phyloP scores from a whole-genome alignment of 2,113 vertebrate species.

The Microtus ochrogaster region DNA sequence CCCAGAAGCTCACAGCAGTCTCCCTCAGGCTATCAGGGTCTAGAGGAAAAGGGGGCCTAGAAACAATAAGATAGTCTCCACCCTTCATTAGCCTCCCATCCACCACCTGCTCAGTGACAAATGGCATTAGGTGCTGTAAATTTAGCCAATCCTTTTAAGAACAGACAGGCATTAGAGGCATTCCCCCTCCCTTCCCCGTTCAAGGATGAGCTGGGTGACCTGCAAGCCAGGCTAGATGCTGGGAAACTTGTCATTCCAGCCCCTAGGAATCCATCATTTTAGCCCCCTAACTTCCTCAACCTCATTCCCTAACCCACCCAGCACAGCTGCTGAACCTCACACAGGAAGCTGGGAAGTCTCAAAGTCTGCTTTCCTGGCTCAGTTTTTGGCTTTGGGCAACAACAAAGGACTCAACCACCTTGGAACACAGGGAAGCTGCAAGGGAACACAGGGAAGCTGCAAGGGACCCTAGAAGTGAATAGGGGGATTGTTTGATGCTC shows the following conservation, averaged over 20 bases:
- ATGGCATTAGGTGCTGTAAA: conserved; percentile 67
- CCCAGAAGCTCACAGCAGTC: background rate
- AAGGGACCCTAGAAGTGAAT: background rate
- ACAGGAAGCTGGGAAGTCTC: background rate
- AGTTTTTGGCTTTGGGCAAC: background rate
- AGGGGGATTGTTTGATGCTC: background rate
- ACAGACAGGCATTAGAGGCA: conserved; percentile 60
- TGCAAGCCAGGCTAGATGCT: conserved; percentile 12
- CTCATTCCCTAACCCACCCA: background rate
- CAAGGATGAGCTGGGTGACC: conserved; percentile 9
- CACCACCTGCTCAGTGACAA: conserved; percentile 14
- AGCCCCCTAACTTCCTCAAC: background rate
- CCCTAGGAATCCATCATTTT: background rate
- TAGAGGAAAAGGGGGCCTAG: background rate
- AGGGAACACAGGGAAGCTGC: background rate
- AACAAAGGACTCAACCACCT: background rate
- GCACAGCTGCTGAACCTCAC: background rate
- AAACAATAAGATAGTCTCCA: background rate
- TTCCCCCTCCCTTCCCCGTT: background rate
- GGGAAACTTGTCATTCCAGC: background rate
- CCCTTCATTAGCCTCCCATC: background rate
- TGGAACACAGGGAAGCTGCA: background rate
- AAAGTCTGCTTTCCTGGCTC: background rate
- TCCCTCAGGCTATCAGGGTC: background rate
- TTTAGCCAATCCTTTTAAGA: conserved; percentile 76